Evolutionary conservation across 2,888 invertebrate genomes (phyloP), one percentile per base, ranked within the genome.

Genomic region (Lepidonotus clava): DNA sequence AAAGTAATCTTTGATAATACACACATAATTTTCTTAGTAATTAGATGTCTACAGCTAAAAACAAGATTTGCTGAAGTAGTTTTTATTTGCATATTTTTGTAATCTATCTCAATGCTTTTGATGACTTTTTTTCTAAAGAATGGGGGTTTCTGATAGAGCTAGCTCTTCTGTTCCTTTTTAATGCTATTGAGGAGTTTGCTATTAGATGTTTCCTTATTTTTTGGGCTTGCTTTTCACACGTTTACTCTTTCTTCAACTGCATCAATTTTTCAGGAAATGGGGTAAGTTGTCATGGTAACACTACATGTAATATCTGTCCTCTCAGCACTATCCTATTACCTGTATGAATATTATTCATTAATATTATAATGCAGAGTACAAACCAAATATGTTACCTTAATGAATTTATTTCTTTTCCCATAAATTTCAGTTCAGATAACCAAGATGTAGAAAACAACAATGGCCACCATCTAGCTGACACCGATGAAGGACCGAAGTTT

Each of bases 401-500:
- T 46, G 46, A 46, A 46, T 11, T 18, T 46, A 46, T 46, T 46
- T 46, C 46, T 46, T 46, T 46, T 46, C 8, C 46, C 18, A 18
- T 46, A 11, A 18, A 14, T 34, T 80, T 32, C 34, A 80, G 80
- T 80, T 46, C 80, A 80, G 24, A 80, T 80, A 41, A 80, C 80
- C 80, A 80, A 80, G 80, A 80, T 80, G 80, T 80, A 80, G 80
- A 80, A 24, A 80, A 80, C 80, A 80, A 80, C 46, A 80, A 80
- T 24, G 80, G 80, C 46, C 34, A 24, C 41, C 32, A n/a, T 24
- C 14, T 28, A 11, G 36, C 18, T 2, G 38, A 21, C 21, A 14
- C 18, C 8, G 86, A 86, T 6, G 41, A n/a, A 18, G 86, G 71
- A 8, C 86, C 83, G 11, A 83, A 83, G 53, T 41, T 71, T 24